A percentile compares a stretch with the other conserved stretches of the same genome.
These are phyloP conservation scores for Rhopalosiphum padi DNA, from an alignment of 1,140 invertebrate genomes.

Conservation along the genomic window DNA sequence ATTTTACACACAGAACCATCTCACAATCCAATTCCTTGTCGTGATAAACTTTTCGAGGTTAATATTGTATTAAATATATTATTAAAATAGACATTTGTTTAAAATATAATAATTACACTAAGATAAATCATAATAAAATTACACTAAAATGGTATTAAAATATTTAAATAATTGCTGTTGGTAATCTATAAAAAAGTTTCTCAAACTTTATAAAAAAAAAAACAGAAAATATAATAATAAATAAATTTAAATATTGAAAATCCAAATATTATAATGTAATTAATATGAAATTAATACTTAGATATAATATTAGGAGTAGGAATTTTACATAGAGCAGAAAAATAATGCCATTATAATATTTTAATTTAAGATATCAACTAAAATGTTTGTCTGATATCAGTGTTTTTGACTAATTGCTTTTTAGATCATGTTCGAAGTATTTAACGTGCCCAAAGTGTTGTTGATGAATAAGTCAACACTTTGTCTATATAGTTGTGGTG, in stretches of 20 bases:
- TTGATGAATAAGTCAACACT: not conserved
- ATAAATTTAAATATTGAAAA: not conserved
- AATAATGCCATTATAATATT: not conserved
- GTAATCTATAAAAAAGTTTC: not conserved
- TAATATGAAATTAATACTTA: not conserved
- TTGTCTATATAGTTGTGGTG: not conserved
- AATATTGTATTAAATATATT: not conserved
- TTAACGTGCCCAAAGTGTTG: not conserved
- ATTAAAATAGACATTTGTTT: not conserved
- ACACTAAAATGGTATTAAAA: not conserved
- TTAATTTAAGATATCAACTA: not conserved
- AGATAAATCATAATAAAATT: not conserved
- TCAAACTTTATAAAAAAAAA: not conserved
- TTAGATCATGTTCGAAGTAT: constrained; percentile 48
- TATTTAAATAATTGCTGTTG: not conserved
- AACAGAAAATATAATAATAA: not conserved
- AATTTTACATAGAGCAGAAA: not conserved
- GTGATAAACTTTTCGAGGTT: constrained; percentile 80
- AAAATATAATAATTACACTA: too few species aligned
- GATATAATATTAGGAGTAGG: not conserved
- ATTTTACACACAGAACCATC: constrained; percentile 91
- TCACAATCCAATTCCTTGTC: constrained; percentile 88
- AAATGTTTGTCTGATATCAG: not conserved
- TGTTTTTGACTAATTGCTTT: not conserved
- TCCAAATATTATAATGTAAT: too few species aligned